These are phyloP conservation scores for Cerceris ruficornis DNA, from an alignment of 2,888 invertebrate genomes.

Conservation along the genomic window DNA sequence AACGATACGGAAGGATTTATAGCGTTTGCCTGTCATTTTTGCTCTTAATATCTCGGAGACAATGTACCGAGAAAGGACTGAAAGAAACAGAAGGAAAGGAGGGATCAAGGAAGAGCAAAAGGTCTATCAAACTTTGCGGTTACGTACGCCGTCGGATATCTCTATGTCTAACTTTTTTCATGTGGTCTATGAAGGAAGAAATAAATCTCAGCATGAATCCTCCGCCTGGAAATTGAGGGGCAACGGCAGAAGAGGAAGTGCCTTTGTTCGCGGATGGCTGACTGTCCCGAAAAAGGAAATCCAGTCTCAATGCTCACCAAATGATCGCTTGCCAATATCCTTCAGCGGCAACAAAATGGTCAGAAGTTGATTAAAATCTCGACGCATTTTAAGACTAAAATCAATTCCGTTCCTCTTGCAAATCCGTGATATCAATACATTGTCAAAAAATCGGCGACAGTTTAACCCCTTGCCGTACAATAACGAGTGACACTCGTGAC, in stretches of 20 bases:
- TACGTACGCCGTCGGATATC: slow-evolving; percentile 48
- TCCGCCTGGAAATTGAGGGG: slow-evolving; percentile 58
- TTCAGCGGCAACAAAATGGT: slow-evolving; percentile 3
- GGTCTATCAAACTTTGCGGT: slow-evolving; percentile 51
- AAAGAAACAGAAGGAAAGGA: slow-evolving; percentile 9
- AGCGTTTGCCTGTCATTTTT: slow-evolving; percentile 45
- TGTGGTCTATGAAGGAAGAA: slow-evolving; percentile 49
- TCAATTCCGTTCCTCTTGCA: background rate
- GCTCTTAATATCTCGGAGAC: slow-evolving; percentile 35
- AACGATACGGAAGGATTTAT: slow-evolving; percentile 42
- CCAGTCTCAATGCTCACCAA: slow-evolving; percentile 33
- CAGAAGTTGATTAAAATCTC: background rate
- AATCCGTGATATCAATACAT: background rate
- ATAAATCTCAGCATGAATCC: slow-evolving; percentile 61
- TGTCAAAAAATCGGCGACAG: too few species aligned
- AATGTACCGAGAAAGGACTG: slow-evolving; percentile 8
- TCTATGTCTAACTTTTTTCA: slow-evolving; percentile 49
- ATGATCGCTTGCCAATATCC: slow-evolving; percentile 22
- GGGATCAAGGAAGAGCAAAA: slow-evolving; percentile 30
- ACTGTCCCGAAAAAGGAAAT: slow-evolving; percentile 63
- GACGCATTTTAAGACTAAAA: background rate
- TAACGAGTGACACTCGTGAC: too few species aligned
- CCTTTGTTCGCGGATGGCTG: slow-evolving; percentile 58
- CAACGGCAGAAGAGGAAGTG: slow-evolving; percentile 42
- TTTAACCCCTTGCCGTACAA: too few species aligned